These are phyloP conservation scores for Leptopilina boulardi DNA, from an alignment of 1,140 invertebrate genomes.

Conservation along the genomic window DNA sequence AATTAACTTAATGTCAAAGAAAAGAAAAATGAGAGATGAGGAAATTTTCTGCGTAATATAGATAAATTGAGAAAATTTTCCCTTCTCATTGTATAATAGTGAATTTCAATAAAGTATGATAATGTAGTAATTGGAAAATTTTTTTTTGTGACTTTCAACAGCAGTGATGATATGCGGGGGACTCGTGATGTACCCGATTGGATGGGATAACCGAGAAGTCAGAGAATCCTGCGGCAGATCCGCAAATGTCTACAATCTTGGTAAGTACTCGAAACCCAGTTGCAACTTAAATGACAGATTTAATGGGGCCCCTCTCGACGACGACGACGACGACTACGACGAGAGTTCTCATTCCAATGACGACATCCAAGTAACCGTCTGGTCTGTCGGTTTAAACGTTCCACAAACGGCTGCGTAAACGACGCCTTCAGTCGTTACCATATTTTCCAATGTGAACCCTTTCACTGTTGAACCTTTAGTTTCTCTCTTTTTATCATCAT, in stretches of 20 bases:
- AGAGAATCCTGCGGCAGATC: constrained; percentile 80
- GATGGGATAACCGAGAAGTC: constrained; percentile 83
- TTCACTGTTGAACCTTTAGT: neutral
- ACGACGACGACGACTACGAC: constrained; percentile 32
- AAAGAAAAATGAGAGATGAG: no score
- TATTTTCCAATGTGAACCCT: constrained; percentile 34
- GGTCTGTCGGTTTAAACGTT: constrained; percentile 42
- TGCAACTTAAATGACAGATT: constrained; percentile 49
- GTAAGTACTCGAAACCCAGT: constrained; percentile 73
- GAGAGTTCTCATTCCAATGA: constrained; percentile 48
- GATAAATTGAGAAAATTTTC: no score
- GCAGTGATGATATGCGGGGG: constrained; percentile 80
- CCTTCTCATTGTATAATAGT: no score
- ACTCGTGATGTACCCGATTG: constrained; percentile 81
- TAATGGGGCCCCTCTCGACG: constrained; percentile 46
- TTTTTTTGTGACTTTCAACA: constrained; percentile 71
- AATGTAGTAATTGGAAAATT: neutral
- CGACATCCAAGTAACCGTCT: constrained; percentile 38
- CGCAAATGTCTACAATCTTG: constrained; percentile 80
- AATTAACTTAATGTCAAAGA: no score
- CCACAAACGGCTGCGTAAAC: constrained; percentile 44
- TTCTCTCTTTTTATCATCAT: neutral
- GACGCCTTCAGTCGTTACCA: constrained; percentile 37
- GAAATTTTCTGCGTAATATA: no score
- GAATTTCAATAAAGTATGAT: neutral